phyloP scores from a whole-genome alignment of 2,113 vertebrate genomes.

The Pelvicachromis taeniatus region DNA sequence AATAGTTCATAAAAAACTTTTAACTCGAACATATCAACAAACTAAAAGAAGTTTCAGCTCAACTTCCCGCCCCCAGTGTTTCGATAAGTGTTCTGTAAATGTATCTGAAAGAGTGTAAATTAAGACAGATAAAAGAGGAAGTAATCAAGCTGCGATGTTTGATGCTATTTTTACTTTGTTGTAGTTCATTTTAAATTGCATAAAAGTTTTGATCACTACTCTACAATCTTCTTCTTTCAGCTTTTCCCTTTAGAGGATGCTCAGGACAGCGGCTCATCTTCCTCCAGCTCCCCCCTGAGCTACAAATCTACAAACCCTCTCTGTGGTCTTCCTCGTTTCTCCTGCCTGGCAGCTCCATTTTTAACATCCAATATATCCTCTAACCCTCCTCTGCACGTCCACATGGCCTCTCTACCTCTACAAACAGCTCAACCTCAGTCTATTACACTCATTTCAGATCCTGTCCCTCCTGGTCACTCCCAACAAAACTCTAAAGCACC shows the following conservation, averaged over 20 bases:
- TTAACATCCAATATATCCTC: background rate
- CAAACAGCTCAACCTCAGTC: background rate
- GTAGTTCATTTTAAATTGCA: background rate
- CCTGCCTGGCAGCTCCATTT: background rate
- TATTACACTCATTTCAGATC: background rate
- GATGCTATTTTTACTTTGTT: background rate
- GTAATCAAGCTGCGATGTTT: background rate
- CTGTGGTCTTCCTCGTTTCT: background rate
- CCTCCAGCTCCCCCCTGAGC: background rate
- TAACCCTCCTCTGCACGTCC: background rate
- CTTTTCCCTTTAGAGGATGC: fast-evolving
- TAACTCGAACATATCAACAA: background rate
- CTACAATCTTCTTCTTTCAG: background rate
- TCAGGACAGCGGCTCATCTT: background rate
- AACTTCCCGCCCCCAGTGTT: fast-evolving
- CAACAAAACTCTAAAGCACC: background rate
- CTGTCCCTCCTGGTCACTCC: background rate
- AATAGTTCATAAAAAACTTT: fast-evolving
- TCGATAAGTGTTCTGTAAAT: background rate
- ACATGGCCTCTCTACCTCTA: background rate
- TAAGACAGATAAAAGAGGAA: background rate
- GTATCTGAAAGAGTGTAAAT: background rate
- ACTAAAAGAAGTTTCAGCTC: background rate
- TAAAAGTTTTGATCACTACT: background rate
- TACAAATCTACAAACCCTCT: background rate